A percentile compares a stretch with the other conserved stretches of the same genome.
These are phyloP conservation scores for Nomada goodeniana DNA, from an alignment of 2,888 invertebrate genomes.

Conservation along the genomic window DNA sequence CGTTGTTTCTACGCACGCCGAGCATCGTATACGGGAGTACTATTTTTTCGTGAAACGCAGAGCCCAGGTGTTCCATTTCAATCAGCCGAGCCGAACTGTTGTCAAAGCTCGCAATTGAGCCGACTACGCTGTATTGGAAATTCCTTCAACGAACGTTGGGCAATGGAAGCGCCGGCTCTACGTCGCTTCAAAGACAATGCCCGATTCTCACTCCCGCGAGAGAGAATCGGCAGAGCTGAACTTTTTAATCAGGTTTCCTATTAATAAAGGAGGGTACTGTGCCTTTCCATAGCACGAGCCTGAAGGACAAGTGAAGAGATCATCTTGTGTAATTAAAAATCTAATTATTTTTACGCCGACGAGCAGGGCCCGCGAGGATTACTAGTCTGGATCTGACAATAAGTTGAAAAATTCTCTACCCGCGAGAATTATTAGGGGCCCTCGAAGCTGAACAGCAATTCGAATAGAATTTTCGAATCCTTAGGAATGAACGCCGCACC, in stretches of 20 bases:
- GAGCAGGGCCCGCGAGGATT: conserved; percentile 10
- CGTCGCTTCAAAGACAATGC: conserved; percentile 60
- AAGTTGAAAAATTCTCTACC: conserved; percentile 23
- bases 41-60: conserved; percentile 35
- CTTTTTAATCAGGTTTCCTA: conserved; percentile 62
- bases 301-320: conserved; percentile 32
- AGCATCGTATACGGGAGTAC: neutral
- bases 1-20: neutral
- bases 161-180: conserved; percentile 48
- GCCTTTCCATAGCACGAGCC: conserved; percentile 29
- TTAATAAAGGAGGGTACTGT: conserved; percentile 39
- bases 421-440: neutral
- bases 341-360: conserved; percentile 56
- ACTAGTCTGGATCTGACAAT: neutral
- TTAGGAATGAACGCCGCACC: neutral
- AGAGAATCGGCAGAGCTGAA: conserved; percentile 44
- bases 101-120: conserved; percentile 64
- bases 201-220: conserved; percentile 40
- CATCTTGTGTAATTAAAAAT: conserved; percentile 62
- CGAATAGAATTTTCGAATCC: neutral
- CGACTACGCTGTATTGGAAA: conserved; percentile 64
- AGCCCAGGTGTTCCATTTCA: conserved; percentile 47
- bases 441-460: neutral
- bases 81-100: conserved; percentile 58
- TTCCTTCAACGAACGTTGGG: conserved; percentile 60